Evolutionary conservation across 2,888 invertebrate species (phyloP).

Genomic region (Watsonalla cultraria): DNA sequence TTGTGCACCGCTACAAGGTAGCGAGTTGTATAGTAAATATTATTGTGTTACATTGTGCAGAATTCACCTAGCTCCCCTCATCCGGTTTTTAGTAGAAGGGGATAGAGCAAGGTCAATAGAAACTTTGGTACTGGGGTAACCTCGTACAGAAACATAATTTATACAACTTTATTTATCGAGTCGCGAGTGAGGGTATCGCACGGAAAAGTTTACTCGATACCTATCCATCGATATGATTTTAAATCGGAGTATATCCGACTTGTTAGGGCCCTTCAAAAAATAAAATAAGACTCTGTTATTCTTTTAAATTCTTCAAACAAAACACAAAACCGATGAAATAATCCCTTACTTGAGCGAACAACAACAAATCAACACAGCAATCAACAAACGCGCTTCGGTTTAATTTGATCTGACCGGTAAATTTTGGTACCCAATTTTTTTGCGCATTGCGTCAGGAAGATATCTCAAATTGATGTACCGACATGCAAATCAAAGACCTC

Average conservation of each 20-base stretch:
- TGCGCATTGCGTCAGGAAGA: conserved; percentile 1
- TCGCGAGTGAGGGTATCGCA: conserved; percentile 29
- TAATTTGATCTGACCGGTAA: conserved; percentile 20
- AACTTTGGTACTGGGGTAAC: conserved; percentile 27
- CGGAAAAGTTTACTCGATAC: conserved; percentile 32
- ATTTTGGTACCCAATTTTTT: conserved; percentile 3
- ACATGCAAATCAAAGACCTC: not conserved
- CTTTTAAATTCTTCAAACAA: conserved; percentile 38
- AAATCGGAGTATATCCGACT: conserved; percentile 32
- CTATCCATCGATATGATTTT: conserved; percentile 33
- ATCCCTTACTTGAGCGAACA: conserved; percentile 22
- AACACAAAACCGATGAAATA: conserved; percentile 17
- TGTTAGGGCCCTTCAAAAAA: conserved; percentile 26
- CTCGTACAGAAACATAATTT: conserved; percentile 38
- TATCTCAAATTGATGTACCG: not conserved
- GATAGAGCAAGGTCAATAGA: conserved; percentile 46
- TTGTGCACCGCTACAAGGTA: conserved; percentile 26
- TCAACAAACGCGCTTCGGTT: conserved; percentile 34
- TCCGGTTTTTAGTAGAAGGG: conserved; percentile 32
- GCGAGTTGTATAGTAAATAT: conserved; percentile 25
- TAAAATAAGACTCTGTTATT: conserved; percentile 21
- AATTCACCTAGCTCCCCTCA: conserved; percentile 48
- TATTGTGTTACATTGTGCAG: conserved; percentile 30
- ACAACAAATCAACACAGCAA: conserved; percentile 44
- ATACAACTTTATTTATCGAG: conserved; percentile 25